phyloP scores from a whole-genome alignment of 1,140 invertebrate genomes.

The Aricia agestis region DNA sequence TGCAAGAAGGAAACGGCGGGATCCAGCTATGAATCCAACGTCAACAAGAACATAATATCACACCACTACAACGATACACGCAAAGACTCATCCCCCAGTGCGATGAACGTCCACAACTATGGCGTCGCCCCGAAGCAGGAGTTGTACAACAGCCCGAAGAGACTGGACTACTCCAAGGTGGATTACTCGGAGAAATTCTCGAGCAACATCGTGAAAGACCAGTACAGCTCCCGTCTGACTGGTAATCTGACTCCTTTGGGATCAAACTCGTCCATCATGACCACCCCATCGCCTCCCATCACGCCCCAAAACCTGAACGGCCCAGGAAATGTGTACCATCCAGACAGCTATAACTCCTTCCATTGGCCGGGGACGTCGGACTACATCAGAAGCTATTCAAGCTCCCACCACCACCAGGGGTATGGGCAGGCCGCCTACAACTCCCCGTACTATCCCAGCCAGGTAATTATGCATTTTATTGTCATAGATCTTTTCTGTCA shows the following conservation, averaged over 20 bases:
- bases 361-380: constrained; percentile 75
- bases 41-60: constrained; percentile 54
- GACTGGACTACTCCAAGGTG: constrained; percentile 63
- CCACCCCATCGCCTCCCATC: constrained; percentile 80
- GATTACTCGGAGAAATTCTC: constrained; percentile 66
- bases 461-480: constrained; percentile 44
- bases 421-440: constrained; percentile 79
- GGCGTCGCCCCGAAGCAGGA: constrained; percentile 68
- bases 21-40: constrained; percentile 61
- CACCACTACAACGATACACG: constrained; percentile 54
- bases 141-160: constrained; percentile 63
- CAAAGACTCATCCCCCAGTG: constrained; percentile 65
- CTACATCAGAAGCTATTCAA: constrained; percentile 69
- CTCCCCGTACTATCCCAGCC: constrained; percentile 73
- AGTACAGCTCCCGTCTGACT: constrained; percentile 64
- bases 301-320: constrained; percentile 76
- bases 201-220: constrained; percentile 62
- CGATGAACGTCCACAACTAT: constrained; percentile 58
- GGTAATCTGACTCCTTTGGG: constrained; percentile 80
- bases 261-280: constrained; percentile 80
- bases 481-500: too few relatives aligned
- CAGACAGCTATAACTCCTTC: constrained; percentile 77
- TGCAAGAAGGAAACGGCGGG: constrained; percentile 77
- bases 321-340: constrained; percentile 71
- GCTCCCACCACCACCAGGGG: constrained; percentile 74